These are phyloP conservation scores for Chanos chanos DNA, from an alignment of 2,797 vertebrate species.

Conservation along the genomic window DNA sequence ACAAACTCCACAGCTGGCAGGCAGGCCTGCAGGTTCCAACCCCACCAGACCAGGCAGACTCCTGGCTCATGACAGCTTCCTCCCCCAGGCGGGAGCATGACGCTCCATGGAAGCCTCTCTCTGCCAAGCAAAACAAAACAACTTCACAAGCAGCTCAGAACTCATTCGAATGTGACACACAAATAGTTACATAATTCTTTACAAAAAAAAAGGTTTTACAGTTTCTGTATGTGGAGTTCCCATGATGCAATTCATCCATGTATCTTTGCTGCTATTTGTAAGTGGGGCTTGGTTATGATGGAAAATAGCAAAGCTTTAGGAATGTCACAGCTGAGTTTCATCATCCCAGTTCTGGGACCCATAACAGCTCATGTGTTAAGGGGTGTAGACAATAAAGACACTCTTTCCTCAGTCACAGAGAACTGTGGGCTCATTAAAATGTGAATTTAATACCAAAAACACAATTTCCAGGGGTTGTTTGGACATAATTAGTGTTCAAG, in stretches of 20 bases:
- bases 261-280: slow-evolving; percentile 8
- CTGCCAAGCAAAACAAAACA: slow-evolving; percentile 31
- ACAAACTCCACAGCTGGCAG: slow-evolving; percentile 24
- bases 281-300: background rate
- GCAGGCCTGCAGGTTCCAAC: background rate
- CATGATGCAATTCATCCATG: background rate
- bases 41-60: background rate
- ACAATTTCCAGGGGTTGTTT: no score
- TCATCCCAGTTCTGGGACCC: background rate
- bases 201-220: background rate
- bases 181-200: slow-evolving; percentile 7
- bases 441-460: no score
- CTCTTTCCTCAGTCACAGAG: no score
- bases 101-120: slow-evolving; percentile 2
- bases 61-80: slow-evolving; percentile 2
- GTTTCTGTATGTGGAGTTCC: background rate
- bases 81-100: background rate
- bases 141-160: slow-evolving; percentile 18
- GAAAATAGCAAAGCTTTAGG: background rate
- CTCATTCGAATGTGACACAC: slow-evolving; percentile 3
- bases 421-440: no score
- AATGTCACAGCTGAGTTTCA: background rate
- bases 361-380: background rate
- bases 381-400: no score
- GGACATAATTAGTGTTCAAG: no score